Base-by-base conservation (phyloP, 1,140 invertebrate species). In the Zaprionus gabonicus region DNA sequence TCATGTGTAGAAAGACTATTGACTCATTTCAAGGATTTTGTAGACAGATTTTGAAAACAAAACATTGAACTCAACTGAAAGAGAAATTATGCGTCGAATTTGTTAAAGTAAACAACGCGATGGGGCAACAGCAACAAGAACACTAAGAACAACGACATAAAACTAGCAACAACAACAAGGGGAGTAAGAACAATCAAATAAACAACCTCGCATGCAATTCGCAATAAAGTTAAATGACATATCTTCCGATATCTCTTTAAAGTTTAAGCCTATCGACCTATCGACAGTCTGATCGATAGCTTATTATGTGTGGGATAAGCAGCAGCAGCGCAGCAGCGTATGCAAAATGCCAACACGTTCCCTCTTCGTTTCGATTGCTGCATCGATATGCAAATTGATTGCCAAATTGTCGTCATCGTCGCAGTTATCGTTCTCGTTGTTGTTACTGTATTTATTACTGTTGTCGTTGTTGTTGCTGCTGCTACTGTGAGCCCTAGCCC, bases 1-100 rank as follows among this genome's bases (percentile, higher is more conserved):
- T 44, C 15, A n/a, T 44, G 17, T 15, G 20, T 34, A 62, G n/a
- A 76, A 70, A 78, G 78, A 77, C 67, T 79, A 78, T 81, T 88
- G 84, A 88, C 84, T 84, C 68, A 70, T 17, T 81, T 88, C 84
- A 88, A 88, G 84, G 84, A 90, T 84, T 88, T 88, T 79, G 65
- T 71, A 68, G 64, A 70, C 75, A 65, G 46, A 81, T 90, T 84
- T 79, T 63, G 53, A 86, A 86, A 86, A 82, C 83, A 90, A 90
- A 90, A 88, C 84, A 84, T 88, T 88, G 85, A 90, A 90, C 84
- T 67, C 81, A 28, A 17, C 17, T 46, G 20, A 51, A 56, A 44
- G 44, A 34, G 58, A 55, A 71, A 86, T 82, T 86, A 85, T 85
- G 78, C 82, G 49, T 38, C 64, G 69, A 79, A 81, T 80, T 78